Percentiles rank a stretch among this genome's conserved stretches.
These are phyloP conservation scores for Brachionus angularis DNA, from an alignment of 1,140 invertebrate species.

Conservation along the genomic window DNA sequence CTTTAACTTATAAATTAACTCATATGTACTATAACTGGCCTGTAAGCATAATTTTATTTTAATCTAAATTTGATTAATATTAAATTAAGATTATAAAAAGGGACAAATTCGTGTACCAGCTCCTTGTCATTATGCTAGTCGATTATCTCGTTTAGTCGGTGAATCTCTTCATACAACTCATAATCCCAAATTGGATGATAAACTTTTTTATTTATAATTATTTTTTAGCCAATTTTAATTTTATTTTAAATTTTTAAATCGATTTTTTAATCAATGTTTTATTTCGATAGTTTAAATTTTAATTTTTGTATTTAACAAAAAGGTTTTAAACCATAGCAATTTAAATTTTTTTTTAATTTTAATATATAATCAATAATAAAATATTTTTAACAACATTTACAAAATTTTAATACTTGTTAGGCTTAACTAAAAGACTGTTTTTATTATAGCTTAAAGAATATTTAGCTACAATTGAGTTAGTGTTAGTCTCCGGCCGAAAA, in stretches of 20 bases:
- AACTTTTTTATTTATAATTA: slow-evolving; percentile 58
- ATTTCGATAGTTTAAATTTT: too few species aligned
- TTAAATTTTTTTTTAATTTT: too few species aligned
- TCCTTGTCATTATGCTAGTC: slow-evolving; percentile 64
- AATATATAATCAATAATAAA: too few species aligned
- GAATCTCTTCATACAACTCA: slow-evolving; percentile 56
- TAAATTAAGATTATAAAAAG: slow-evolving; percentile 62
- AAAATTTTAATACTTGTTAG: too few species aligned
- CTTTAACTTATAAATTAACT: slow-evolving; percentile 72
- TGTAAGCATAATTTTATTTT: background rate
- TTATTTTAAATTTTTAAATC: slow-evolving; percentile 2
- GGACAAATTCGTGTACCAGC: slow-evolving; percentile 79
- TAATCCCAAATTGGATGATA: slow-evolving; percentile 51
- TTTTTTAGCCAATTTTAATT: background rate
- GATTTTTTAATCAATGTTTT: too few species aligned
- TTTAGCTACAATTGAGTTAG: too few species aligned
- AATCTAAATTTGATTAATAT: background rate
- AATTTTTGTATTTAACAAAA: too few species aligned
- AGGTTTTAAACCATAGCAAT: too few species aligned
- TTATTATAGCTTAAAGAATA: too few species aligned
- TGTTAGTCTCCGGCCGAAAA: too few species aligned
- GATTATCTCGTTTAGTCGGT: slow-evolving; percentile 21
- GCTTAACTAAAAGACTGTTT: too few species aligned
- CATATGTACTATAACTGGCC: slow-evolving; percentile 74
- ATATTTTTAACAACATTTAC: too few species aligned